phyloP scores from a whole-genome alignment of 2,888 invertebrate species.

The Drosophila mimetica region DNA sequence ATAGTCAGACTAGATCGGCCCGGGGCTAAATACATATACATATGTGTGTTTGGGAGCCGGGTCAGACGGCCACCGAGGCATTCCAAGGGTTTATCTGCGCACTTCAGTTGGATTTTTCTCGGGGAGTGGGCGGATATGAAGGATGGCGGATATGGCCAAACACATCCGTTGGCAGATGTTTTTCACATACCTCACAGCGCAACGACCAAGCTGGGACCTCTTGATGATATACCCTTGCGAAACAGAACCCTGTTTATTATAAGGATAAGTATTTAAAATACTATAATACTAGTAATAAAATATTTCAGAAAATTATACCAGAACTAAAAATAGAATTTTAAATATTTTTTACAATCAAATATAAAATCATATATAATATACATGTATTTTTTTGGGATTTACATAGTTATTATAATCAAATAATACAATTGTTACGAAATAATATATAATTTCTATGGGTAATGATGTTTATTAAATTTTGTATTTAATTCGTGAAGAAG shows the following conservation, averaged over 20 bases:
- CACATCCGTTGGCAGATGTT: constrained; percentile 75
- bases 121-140: constrained; percentile 22
- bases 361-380: too few species aligned
- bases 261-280: too few species aligned
- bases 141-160: constrained; percentile 52
- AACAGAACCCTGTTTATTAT: neutral
- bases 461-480: too few species aligned
- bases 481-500: too few species aligned
- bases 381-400: too few species aligned
- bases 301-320: neutral
- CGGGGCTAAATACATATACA: constrained; percentile 34
- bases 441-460: too few species aligned
- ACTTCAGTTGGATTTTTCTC: constrained; percentile 57
- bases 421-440: too few species aligned
- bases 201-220: constrained; percentile 12
- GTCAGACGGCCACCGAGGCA: constrained; percentile 28
- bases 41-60: constrained; percentile 2
- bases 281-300: too few species aligned
- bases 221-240: constrained; percentile 1
- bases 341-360: too few species aligned
- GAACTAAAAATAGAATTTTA: neutral
- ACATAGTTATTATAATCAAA: too few species aligned
- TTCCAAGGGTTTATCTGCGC: constrained; percentile 62
- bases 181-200: constrained; percentile 49
- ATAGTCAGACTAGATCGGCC: constrained; percentile 69